A percentile compares a stretch with the other conserved stretches of the same genome.
These are phyloP conservation scores for Ramphastos sulfuratus DNA, from an alignment of 2,113 vertebrate species.

Conservation along the genomic window DNA sequence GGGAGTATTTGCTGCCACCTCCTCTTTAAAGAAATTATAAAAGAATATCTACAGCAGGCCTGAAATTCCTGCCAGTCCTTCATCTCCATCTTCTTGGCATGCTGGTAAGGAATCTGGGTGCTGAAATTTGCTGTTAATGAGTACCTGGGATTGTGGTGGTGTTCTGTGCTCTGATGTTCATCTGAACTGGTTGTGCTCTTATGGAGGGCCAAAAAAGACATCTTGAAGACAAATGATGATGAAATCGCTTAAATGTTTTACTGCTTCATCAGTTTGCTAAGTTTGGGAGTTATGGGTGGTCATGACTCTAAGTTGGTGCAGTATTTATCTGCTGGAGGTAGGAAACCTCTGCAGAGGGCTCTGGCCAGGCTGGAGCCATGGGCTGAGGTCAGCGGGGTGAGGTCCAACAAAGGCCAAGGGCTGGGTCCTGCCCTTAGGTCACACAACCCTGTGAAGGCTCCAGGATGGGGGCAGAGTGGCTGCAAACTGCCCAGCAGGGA, in stretches of 20 bases:
- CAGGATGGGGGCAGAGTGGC: too few relatives aligned
- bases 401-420: too few relatives aligned
- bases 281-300: background rate
- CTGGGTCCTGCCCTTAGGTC: too few relatives aligned
- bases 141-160: conserved; percentile 26
- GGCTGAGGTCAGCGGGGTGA: too few relatives aligned
- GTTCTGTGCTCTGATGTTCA: background rate
- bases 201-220: conserved; percentile 25
- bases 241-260: background rate
- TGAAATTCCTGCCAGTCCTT: conserved; percentile 56
- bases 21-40: conserved; percentile 54
- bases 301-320: too few relatives aligned
- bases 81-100: conserved; percentile 63
- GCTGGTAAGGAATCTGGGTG: background rate
- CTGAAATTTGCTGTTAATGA: conserved; percentile 50
- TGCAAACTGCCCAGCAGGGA: too few relatives aligned
- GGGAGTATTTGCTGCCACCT: conserved; percentile 11
- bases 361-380: too few relatives aligned
- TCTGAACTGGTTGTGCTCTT: conserved; percentile 19
- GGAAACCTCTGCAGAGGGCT: too few relatives aligned
- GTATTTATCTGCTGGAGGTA: too few relatives aligned
- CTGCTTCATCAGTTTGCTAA: background rate
- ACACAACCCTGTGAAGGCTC: too few relatives aligned
- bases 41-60: conserved; percentile 38
- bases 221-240: background rate